Base-by-base conservation (phyloP, 2,797 vertebrate species). In the Oreortyx pictus region DNA sequence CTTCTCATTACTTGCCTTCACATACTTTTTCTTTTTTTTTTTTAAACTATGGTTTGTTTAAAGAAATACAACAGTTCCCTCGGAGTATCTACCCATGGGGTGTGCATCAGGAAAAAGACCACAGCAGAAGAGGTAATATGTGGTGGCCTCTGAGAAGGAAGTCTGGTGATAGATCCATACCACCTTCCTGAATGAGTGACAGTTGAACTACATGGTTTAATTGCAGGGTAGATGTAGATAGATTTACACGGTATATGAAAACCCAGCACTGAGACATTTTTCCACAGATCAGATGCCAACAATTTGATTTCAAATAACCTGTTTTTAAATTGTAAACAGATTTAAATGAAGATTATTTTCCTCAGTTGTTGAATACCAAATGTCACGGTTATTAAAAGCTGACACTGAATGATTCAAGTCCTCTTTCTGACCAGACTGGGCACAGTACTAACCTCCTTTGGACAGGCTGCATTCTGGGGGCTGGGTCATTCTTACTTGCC, bases 41-140 rank as follows among this genome's bases (percentile, higher is more conserved):
- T 80, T 74, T 7, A 8, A 56, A 56, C n/a, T 56, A n/a, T 16
- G 65, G 14, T 94, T 95, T 93, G 41, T 93, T 95, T 89, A 93
- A 95, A 95, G 83, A 92, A 92, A 87, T 76, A 54, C 68, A 92
- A n/a, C 61, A 79, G 70, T 87, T 95, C 76, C 61, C 77, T 66
- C 44, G n/a, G 75, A 94, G 87, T 41, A 78, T 91, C 85, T 96
- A 66, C 47, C 62, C 23, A 3, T 27, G 29, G 73, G 83, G 8
- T 25, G 37, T 61, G 47, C 14, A 85, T 31, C 76, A 93, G 82
- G 67, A 77, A 56, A 35, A 72, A 91, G 60, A 70, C 64, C 86
- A 33, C 46, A 79, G 86, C 43, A 82, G 37, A 71, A 90, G 41
- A 77, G 71, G 54, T 20, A 89, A 52, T 41, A 25, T 29, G 14